Evolutionary conservation across 2,888 invertebrate genomes (phyloP), one percentile per base, ranked within the genome.

Genomic region (Ectropis crepuscularia): DNA sequence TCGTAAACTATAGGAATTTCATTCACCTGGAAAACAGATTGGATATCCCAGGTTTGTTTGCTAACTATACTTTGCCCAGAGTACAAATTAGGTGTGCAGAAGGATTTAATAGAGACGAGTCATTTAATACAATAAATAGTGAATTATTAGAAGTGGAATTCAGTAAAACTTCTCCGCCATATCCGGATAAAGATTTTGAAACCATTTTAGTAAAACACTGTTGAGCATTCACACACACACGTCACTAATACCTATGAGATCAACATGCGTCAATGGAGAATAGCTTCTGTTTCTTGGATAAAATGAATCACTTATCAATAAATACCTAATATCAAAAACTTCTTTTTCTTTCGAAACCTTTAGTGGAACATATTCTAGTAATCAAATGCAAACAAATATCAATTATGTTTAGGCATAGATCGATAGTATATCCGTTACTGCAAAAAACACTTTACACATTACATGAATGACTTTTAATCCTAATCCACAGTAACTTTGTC

Each of bases 1-100:
- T 55, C 5, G 47, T 55, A 6, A 47, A 55, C 16, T 55, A 47
- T 41, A 47, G 28, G 28, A 55, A 55, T 47, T 55, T 55, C 8
- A 28, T 9, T 7, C 46, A 41, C 2, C 39, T 55, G 28, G 47
- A 47, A 9, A n/a, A 16, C 28, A 55, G 46, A 36, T 5, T 11
- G 6, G 47, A 39, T 28, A 38, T 0, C 6, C 39, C 41, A 12
- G 55, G 55, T 41, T 55, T 55, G 39, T 47, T 55, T 16, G 9
- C 16, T 5, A 9, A 12, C 28, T 6, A 46, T n/a, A 41, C 28
- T 28, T 55, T 55, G 8, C 55, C 55, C 39, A 55, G 51, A 49
- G n/a, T 51, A 5, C 38, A 45, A 12, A 51, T 50, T 28, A 28
- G 7, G n/a, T 55, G 55, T 41, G 55, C 55, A 16, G n/a, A 28